phyloP scores from a whole-genome alignment of 2,113 vertebrate genomes.

The Craseonycteris thonglongyai region DNA sequence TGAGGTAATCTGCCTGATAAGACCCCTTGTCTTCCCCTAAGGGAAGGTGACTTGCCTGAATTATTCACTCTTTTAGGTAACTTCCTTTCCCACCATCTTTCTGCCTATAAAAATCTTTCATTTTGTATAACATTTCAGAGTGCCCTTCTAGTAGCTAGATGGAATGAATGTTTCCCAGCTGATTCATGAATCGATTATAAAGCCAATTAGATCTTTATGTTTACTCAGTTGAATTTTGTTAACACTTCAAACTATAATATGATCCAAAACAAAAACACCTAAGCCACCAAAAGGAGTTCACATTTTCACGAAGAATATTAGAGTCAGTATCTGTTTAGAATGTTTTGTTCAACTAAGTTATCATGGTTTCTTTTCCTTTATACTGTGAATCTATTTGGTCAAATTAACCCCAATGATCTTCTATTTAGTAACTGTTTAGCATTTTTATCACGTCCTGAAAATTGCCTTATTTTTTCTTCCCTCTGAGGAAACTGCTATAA shows the following conservation, averaged over 20 bases:
- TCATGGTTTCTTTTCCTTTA: not conserved
- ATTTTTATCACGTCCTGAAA: constrained; percentile 23
- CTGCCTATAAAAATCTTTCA: not conserved
- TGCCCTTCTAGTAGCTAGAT: not conserved
- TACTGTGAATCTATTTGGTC: not conserved
- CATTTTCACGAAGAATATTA: not conserved
- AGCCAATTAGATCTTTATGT: not conserved
- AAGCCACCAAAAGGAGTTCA: not conserved
- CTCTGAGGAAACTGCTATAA: not conserved
- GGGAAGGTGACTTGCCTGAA: not conserved
- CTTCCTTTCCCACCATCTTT: not conserved
- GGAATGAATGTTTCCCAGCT: too few relatives aligned
- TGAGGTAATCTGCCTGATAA: not conserved
- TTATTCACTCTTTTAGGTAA: not conserved
- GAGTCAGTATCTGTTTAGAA: not conserved
- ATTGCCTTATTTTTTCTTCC: not conserved
- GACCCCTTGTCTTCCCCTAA: not conserved
- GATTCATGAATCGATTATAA: too few relatives aligned
- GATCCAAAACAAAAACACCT: not conserved
- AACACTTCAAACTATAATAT: not conserved
- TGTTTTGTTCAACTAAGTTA: not conserved
- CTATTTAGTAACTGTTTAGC: constrained; percentile 1
- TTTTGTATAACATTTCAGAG: too few relatives aligned
- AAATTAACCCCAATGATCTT: constrained; percentile 29
- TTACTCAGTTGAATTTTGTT: not conserved